Conservation (phyloP, 2,797 vertebrate species). For the Spinus olivaceus region DNA sequence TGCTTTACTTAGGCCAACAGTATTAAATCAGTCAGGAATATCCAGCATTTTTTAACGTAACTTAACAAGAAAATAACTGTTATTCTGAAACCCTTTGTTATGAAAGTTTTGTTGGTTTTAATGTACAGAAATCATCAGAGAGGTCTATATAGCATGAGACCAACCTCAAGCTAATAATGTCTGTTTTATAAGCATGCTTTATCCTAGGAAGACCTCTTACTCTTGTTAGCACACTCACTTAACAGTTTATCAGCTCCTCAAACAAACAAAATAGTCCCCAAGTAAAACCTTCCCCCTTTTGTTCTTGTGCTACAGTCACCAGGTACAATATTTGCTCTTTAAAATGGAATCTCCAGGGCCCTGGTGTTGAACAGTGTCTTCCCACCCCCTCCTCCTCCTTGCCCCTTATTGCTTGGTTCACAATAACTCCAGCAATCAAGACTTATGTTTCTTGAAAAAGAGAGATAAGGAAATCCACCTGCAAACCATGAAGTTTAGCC, state of each 20-base stretch:
- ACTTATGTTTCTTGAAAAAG: not conserved
- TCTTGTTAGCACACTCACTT: not conserved
- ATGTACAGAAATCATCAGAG: not conserved
- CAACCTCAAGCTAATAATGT: not conserved
- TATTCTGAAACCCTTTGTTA: not conserved
- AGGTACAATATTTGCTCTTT: not conserved
- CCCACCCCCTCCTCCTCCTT: not conserved
- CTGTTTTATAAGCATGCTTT: not conserved
- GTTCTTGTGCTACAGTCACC: not conserved
- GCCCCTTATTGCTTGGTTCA: not conserved
- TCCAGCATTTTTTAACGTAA: not conserved
- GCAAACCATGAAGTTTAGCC: slow-evolving; percentile 46
- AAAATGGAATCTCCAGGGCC: not conserved
- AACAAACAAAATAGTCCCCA: not conserved
- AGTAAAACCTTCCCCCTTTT: not conserved
- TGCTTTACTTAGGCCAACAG: not conserved
- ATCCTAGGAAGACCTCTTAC: not conserved
- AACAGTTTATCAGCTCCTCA: not conserved
- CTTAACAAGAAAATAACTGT: not conserved
- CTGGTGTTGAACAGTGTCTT: not conserved
- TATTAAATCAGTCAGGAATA: not conserved
- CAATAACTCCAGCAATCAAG: not conserved
- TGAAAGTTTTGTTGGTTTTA: not conserved
- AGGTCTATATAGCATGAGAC: not conserved
- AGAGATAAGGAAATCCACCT: slow-evolving; percentile 51